These are phyloP conservation scores for Caenorhabditis macrosperma DNA, from an alignment of 2,888 invertebrate genomes.

Conservation along the genomic window DNA sequence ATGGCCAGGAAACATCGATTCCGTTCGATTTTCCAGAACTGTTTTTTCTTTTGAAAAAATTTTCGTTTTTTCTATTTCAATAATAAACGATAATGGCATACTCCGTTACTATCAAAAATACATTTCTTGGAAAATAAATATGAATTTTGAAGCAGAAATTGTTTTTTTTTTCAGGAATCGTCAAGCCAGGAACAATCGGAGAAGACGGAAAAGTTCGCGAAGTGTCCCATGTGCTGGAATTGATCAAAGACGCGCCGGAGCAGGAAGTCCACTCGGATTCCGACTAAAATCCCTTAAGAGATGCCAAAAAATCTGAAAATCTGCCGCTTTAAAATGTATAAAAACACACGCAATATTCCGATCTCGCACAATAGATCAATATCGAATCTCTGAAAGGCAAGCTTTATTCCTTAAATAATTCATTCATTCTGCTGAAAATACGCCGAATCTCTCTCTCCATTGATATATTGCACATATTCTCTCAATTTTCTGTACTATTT, in stretches of 20 bases:
- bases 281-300: background rate
- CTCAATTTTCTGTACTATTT: background rate
- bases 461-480: background rate
- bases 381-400: no score
- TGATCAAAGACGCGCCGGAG: slow-evolving; percentile 81
- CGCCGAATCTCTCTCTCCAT: background rate
- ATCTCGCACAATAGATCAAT: no score
- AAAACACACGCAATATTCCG: no score
- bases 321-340: background rate
- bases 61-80: no score
- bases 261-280: slow-evolving; percentile 22
- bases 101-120: no score
- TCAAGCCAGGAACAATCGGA: slow-evolving; percentile 84
- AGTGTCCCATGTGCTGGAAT: slow-evolving; percentile 90
- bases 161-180: slow-evolving; percentile 47
- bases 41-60: no score
- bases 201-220: slow-evolving; percentile 92
- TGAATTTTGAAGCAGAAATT: no score
- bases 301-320: background rate
- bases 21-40: no score
- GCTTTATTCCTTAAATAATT: no score
- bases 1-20: no score
- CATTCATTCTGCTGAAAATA: background rate
- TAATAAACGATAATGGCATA: no score
- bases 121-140: no score